Conservation (phyloP, 2,888 invertebrate genomes). For the Xanthia icteritia region DNA sequence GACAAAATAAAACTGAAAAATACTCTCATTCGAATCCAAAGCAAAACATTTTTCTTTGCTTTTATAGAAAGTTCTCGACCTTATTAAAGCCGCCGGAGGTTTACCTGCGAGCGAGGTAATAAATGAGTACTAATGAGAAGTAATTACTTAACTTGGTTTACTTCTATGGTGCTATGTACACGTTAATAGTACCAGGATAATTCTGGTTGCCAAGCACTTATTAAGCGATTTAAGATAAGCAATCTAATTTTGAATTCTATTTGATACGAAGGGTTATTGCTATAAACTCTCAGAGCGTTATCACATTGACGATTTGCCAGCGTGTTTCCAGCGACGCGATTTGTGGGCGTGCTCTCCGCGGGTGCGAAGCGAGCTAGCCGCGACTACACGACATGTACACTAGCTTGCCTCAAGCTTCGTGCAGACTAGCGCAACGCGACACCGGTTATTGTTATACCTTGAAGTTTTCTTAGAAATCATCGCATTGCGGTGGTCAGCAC, state of each 20-base stretch:
- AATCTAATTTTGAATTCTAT: neutral
- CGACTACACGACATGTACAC: too few species aligned
- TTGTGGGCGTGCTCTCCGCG: too few species aligned
- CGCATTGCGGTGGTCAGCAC: too few species aligned
- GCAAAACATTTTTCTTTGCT: constrained; percentile 35
- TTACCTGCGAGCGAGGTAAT: constrained; percentile 39
- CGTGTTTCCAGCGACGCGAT: too few species aligned
- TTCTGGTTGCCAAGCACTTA: constrained; percentile 13
- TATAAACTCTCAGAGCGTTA: neutral
- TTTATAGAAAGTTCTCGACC: constrained; percentile 37
- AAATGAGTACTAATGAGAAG: constrained; percentile 49
- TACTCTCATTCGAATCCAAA: constrained; percentile 9
- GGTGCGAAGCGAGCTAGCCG: too few species aligned
- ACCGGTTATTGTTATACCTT: too few species aligned
- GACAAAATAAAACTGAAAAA: constrained; percentile 18
- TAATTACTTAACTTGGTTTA: constrained; percentile 39
- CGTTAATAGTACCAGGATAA: constrained; percentile 14
- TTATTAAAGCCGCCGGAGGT: constrained; percentile 12
- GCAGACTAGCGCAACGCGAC: too few species aligned
- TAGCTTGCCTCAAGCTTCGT: too few species aligned
- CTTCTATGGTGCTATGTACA: constrained; percentile 16
- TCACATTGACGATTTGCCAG: too few species aligned
- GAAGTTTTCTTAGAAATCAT: too few species aligned
- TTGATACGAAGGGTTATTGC: neutral
- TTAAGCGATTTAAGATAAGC: neutral